Percentiles rank a stretch among this genome's conserved stretches.
Evolutionary conservation across 2,888 invertebrate species (phyloP).

Genomic region (Zeuzera pyrina): DNA sequence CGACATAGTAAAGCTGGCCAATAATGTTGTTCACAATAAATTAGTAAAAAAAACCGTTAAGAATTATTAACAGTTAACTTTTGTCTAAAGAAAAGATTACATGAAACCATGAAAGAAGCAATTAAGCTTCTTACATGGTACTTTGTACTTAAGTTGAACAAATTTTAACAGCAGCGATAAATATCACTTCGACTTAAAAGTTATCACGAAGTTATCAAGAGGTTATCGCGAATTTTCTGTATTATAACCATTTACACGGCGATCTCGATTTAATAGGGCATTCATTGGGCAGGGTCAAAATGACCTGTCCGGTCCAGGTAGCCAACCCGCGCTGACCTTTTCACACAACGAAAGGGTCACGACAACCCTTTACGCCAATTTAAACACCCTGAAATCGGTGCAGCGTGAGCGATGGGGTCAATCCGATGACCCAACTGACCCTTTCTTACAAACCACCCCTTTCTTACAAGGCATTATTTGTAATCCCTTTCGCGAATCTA

Average conservation of each 20-base stretch:
- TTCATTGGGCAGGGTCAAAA: slow-evolving; percentile 46
- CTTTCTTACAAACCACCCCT: slow-evolving; percentile 52
- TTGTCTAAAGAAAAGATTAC: too few species aligned
- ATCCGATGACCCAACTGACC: slow-evolving; percentile 65
- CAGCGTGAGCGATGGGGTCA: slow-evolving; percentile 72
- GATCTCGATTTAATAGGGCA: slow-evolving; percentile 68
- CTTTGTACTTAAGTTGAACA: slow-evolving; percentile 16
- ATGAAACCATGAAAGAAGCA: too few species aligned
- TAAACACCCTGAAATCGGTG: slow-evolving; percentile 66
- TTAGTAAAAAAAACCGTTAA: too few species aligned
- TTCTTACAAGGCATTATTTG: slow-evolving; percentile 72
- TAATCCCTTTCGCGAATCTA: slow-evolving; percentile 75
- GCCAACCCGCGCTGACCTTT: slow-evolving; percentile 61
- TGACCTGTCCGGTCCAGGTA: slow-evolving; percentile 50
- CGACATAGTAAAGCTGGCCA: too few species aligned
- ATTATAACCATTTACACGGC: slow-evolving; percentile 32
- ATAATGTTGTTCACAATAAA: too few species aligned
- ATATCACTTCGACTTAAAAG: not conserved
- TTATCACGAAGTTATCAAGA: slow-evolving; percentile 31
- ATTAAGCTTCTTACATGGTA: too few species aligned
- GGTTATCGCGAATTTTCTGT: slow-evolving; percentile 64
- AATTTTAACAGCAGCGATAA: not conserved
- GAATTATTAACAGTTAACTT: too few species aligned
- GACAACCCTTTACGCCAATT: slow-evolving; percentile 63
- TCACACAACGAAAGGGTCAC: slow-evolving; percentile 43